These are phyloP conservation scores for Zoanthus sociatus DNA, from an alignment of 92 coral and sea anemone genomes.

Conservation along the genomic window DNA sequence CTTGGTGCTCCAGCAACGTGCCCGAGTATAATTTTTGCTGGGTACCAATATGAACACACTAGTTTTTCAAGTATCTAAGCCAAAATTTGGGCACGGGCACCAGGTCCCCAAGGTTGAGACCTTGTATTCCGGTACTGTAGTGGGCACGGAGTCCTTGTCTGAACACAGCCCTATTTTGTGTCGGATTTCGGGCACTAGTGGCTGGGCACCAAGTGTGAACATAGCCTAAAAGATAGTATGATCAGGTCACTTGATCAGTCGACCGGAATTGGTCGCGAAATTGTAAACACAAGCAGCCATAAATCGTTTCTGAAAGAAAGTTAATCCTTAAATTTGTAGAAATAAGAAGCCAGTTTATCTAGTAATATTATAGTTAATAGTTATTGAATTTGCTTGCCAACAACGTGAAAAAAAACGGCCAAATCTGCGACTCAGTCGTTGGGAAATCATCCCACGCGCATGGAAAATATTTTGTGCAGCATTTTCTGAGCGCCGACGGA, in stretches of 20 bases:
- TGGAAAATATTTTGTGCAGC: neutral
- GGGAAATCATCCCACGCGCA: neutral
- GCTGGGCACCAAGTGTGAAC: too few species aligned
- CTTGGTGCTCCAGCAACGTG: too few species aligned
- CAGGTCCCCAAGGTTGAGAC: too few species aligned
- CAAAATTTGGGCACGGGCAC: too few species aligned
- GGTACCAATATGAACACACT: too few species aligned
- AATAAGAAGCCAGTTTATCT: neutral
- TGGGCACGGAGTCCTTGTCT: too few species aligned
- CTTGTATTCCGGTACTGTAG: too few species aligned
- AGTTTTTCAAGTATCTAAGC: too few species aligned
- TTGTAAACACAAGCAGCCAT: neutral
- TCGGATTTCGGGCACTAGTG: too few species aligned
- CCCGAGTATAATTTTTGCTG: too few species aligned
- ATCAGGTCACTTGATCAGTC: neutral
- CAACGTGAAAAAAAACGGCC: neutral
- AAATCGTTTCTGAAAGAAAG: neutral
- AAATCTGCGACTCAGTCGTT: neutral
- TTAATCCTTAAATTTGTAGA: constrained; percentile 1
- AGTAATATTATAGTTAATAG: neutral
- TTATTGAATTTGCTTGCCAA: neutral
- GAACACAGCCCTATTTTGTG: too few species aligned
- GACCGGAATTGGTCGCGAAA: neutral
- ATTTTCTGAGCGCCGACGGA: neutral
- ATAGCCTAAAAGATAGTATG: neutral